Base-by-base conservation (phyloP, 2,888 invertebrate species). In the Rhingia campestris region DNA sequence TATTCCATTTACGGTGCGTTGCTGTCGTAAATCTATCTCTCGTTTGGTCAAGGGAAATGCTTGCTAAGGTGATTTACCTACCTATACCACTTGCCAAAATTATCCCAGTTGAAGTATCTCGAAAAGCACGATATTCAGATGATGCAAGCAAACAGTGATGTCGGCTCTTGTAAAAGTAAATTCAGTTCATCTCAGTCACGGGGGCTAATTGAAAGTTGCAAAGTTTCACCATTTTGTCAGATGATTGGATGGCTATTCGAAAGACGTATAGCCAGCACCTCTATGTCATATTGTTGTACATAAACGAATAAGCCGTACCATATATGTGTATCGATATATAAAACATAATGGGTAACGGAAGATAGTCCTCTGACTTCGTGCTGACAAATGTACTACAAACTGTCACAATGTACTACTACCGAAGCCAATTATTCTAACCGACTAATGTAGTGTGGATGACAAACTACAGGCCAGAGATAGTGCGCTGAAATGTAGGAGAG, bases 161-260 rank as follows among this genome's bases (percentile, higher is more conserved):
- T n/a, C n/a, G n/a, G n/a, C n/a, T n/a, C n/a, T n/a, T n/a, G n/a
- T n/a, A n/a, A n/a, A n/a, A n/a, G n/a, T n/a, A n/a, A 56, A 59
- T 59, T 59, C 30, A n/a, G 30, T 59, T 59, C 43, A 43, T 43
- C 30, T 43, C 10, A 22, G 59, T 43, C 10, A n/a, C 33, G 12
- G 35, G 12, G 32, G 39, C 63, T 73, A 73, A 73, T 73, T 73
- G 73, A 54, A 63, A 64, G 54, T 56, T 73, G 39, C 63, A 63
- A 63, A 22, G 45, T 73, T 54, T 73, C 43, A 73, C 63, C 45
- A 73, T 54, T 63, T 73, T 53, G 32, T 45, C 32, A 39, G 45
- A 37, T 63, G 47, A 73, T 56, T 73, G 73, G 45, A 63, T 63
- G 53, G 51, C 22, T 53, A 61, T 37, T 47, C 12, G 45, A 22